Evolutionary conservation across 2,888 invertebrate genomes (phyloP).

Genomic region (Bombyx huttoni): DNA sequence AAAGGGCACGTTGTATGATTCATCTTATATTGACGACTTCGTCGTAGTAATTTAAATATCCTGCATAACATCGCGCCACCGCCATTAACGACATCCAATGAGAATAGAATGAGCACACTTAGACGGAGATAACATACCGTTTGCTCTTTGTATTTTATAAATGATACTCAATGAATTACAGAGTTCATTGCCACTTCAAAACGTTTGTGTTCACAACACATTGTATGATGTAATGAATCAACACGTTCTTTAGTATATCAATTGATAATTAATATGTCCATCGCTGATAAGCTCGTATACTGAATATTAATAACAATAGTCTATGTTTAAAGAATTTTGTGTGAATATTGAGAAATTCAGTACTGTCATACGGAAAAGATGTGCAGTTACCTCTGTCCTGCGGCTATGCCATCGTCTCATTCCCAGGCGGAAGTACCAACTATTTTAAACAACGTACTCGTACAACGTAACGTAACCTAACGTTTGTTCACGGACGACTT

Average conservation of each 20-base stretch:
- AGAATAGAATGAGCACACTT: background rate
- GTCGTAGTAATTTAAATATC: background rate
- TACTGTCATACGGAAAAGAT: too few species aligned
- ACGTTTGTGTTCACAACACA: slow-evolving; percentile 9
- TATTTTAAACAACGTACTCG: too few species aligned
- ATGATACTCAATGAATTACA: slow-evolving; percentile 10
- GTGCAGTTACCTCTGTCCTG: too few species aligned
- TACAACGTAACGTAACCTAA: too few species aligned
- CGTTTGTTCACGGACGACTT: too few species aligned
- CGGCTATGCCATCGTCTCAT: too few species aligned
- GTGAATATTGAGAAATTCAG: too few species aligned
- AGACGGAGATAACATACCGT: background rate
- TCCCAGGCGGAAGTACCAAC: too few species aligned
- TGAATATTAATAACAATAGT: background rate
- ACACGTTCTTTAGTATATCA: slow-evolving; percentile 31
- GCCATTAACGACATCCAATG: background rate
- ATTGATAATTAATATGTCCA: slow-evolving; percentile 27
- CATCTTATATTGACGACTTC: slow-evolving; percentile 25
- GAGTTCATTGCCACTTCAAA: slow-evolving; percentile 35
- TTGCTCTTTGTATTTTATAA: slow-evolving; percentile 3
- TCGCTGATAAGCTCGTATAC: slow-evolving; percentile 21
- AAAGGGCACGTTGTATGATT: slow-evolving; percentile 26
- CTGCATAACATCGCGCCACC: background rate
- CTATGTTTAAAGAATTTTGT: background rate
- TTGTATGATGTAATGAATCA: slow-evolving; percentile 26